Percentiles rank a stretch among this genome's conserved stretches.
phyloP scores from a whole-genome alignment of 2,113 vertebrate genomes.

The Ameiurus melas region DNA sequence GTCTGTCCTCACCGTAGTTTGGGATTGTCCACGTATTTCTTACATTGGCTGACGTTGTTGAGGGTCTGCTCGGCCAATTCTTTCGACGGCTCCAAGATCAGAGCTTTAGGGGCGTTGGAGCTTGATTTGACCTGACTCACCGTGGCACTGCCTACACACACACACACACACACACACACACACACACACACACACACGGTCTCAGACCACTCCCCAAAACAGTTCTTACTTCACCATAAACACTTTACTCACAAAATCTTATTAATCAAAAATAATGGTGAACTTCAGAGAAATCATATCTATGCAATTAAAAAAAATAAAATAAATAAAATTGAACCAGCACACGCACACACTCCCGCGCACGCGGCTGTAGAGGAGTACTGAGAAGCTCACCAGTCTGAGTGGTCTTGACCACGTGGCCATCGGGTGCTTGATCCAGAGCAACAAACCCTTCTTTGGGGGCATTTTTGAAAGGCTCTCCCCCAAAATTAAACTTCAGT shows the following conservation, averaged over 20 bases:
- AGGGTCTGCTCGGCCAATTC: constrained; percentile 95
- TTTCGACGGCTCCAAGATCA: constrained; percentile 94
- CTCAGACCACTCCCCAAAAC: neutral
- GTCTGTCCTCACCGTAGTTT: constrained; percentile 82
- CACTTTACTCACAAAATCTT: neutral
- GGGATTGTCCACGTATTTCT: constrained; percentile 89
- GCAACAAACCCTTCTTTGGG: constrained; percentile 87
- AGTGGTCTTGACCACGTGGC: constrained; percentile 83
- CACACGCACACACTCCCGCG: too few species aligned
- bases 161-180: neutral
- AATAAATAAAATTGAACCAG: neutral
- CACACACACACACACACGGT: constrained; percentile 11
- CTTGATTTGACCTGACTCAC: constrained; percentile 83
- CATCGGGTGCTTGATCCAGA: constrained; percentile 81
- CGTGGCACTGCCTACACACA: constrained; percentile 81
- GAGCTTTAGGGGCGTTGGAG: constrained; percentile 86
- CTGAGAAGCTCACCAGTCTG: constrained; percentile 77
- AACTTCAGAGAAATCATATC: neutral
- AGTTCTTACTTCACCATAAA: neutral
- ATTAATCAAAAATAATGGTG: neutral
- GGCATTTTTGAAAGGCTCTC: constrained; percentile 87
- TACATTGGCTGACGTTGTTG: constrained; percentile 91
- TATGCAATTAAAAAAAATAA: neutral
- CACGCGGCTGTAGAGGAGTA: neutral
- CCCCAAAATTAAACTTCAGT: constrained; percentile 95